Evolutionary conservation across 2,888 invertebrate species (phyloP).

Genomic region (Perizoma affinitatum): DNA sequence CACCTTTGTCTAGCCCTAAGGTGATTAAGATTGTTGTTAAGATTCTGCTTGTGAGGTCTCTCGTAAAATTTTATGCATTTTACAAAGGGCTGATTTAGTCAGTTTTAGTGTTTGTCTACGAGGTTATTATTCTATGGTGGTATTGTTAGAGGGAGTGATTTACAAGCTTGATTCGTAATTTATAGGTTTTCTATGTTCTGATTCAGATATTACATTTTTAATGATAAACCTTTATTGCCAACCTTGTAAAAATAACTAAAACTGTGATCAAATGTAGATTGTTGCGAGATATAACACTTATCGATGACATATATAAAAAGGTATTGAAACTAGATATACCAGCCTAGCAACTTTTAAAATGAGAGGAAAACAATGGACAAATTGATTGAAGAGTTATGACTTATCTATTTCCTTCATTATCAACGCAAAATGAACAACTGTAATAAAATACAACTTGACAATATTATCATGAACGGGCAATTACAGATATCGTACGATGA

Average conservation of each 20-base stretch:
- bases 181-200: background rate
- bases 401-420: slow-evolving; percentile 27
- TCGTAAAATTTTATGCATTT: slow-evolving; percentile 23
- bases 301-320: no score
- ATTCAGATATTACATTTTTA: no score
- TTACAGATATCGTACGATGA: slow-evolving; percentile 39
- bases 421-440: slow-evolving; percentile 29
- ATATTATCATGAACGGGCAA: slow-evolving; percentile 31
- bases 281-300: no score
- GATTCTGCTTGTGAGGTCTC: slow-evolving; percentile 32
- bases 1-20: slow-evolving; percentile 31
- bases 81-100: slow-evolving; percentile 1
- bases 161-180: background rate
- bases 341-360: background rate
- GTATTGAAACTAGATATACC: no score
- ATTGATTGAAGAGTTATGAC: slow-evolving; percentile 11
- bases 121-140: background rate
- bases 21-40: slow-evolving; percentile 27
- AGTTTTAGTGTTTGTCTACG: slow-evolving; percentile 1
- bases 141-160: slow-evolving; percentile 1
- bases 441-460: slow-evolving; percentile 30
- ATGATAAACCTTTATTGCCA: no score
- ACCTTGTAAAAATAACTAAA: no score
- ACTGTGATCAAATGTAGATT: no score
- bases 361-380: background rate